Evolutionary conservation across 2,113 vertebrate species (phyloP).

Genomic region (Cheirogaleus medius): DNA sequence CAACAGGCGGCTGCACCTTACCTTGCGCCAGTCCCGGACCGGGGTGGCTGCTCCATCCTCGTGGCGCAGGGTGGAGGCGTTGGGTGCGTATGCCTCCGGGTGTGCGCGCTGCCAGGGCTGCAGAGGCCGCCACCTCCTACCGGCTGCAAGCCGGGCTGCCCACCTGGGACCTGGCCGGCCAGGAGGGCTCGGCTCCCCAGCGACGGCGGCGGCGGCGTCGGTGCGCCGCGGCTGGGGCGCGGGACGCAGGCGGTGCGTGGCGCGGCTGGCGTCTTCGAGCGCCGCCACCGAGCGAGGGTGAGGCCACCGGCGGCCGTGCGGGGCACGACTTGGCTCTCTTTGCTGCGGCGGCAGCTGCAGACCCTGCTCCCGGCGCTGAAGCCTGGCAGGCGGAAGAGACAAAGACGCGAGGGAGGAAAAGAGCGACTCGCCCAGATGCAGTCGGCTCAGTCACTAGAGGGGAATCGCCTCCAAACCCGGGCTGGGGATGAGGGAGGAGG

Average conservation of each 20-base stretch:
- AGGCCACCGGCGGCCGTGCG: slow-evolving; percentile 36
- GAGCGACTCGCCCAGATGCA: slow-evolving; percentile 22
- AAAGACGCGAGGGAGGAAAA: slow-evolving; percentile 52
- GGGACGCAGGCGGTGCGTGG: slow-evolving; percentile 63
- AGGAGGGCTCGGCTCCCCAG: background rate
- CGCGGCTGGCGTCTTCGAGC: slow-evolving; percentile 54
- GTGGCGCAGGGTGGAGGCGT: slow-evolving; percentile 57
- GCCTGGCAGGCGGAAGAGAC: slow-evolving; percentile 70
- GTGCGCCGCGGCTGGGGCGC: slow-evolving; percentile 28
- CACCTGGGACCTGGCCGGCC: background rate
- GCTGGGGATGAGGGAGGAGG: slow-evolving; percentile 50
- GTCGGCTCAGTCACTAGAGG: slow-evolving; percentile 32
- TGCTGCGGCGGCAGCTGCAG: slow-evolving; percentile 62
- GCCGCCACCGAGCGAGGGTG: slow-evolving; percentile 55
- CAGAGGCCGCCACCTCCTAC: slow-evolving; percentile 4
- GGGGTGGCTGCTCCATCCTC: slow-evolving; percentile 71
- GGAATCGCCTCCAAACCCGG: slow-evolving; percentile 55
- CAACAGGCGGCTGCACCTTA: slow-evolving; percentile 81
- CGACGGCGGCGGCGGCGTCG: background rate
- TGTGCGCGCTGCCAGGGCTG: slow-evolving; percentile 51
- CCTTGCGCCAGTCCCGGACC: slow-evolving; percentile 69
- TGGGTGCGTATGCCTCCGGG: slow-evolving; percentile 34
- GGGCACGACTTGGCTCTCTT: slow-evolving; percentile 36
- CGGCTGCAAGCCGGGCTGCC: background rate
- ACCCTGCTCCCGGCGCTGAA: slow-evolving; percentile 41